Evolutionary conservation across 1,140 invertebrate genomes (phyloP), one percentile per base, ranked within the genome.

Genomic region (Dendroctonus ponderosae): DNA sequence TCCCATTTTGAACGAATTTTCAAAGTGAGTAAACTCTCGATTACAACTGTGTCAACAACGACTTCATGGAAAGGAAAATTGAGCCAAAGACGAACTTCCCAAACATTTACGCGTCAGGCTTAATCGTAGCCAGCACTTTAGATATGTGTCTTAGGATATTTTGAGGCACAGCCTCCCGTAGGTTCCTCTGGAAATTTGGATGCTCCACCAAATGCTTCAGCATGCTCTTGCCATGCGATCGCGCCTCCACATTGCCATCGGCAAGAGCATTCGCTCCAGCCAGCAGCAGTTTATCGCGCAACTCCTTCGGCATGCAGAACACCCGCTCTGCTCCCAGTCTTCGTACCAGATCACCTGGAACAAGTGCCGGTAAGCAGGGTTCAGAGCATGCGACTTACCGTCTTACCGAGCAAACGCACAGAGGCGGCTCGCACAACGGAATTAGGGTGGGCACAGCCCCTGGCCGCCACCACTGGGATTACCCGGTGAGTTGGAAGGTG

Each of bases 201-300:
- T 89, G 85, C 6, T 77, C 76, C 66, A 84, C 82, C 46, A 91
- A 74, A 11, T 80, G 72, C 15, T 81, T 79, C 71, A 91, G 85
- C 69, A 91, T 86, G 67, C 82, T 83, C 72, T 90, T 86, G 2
- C 88, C 87, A 75, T 88, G 82, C 69, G 85, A 87, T 70, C 96
- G 87, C 0, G 94, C 91, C 68, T 95, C 91, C 14, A 92, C 83
- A 76, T 89, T 92, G 9, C 92, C 91, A 77, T 98, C 96, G 6
- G 87, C 88, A 0, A 95, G 78, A 64, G 96, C 85, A 72, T 91
- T 91, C 0, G 93, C 91, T 4, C 89, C 88, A 0, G 89, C 86
- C 15, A 87, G 83, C 41, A 98, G 79, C 43, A 97, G 82, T 70
- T 89, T 87, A 50, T 95, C 92, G 26, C 89, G 86, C 0, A 89